Percentiles rank a stretch among this genome's conserved stretches.
These are phyloP conservation scores for Artibeus jamaicensis DNA, from an alignment of 2,797 vertebrate species.

Conservation along the genomic window DNA sequence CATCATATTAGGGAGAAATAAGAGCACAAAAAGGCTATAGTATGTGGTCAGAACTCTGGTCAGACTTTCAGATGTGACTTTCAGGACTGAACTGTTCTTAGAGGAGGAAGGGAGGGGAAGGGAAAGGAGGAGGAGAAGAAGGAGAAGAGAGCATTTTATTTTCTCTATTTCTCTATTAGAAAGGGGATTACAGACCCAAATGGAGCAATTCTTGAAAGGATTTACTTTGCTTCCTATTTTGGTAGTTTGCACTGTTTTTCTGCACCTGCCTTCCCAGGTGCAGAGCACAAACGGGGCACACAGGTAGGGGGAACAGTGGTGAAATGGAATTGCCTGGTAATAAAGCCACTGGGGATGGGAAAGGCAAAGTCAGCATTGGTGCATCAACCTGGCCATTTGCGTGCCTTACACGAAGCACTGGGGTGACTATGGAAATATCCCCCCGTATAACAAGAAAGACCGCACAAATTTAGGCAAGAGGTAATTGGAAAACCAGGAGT, in stretches of 20 bases:
- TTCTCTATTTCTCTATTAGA: background rate
- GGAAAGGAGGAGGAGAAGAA: too few relatives aligned
- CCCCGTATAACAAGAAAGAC: background rate
- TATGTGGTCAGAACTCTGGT: background rate
- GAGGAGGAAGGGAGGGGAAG: background rate
- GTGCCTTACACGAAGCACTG: background rate
- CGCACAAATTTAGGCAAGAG: background rate
- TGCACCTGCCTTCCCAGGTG: background rate
- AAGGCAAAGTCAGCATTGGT: background rate
- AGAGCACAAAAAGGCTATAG: background rate
- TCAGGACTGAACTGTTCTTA: background rate
- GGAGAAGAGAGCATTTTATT: background rate
- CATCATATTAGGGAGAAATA: background rate
- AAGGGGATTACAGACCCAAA: background rate
- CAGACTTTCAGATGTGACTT: background rate
- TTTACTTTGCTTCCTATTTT: background rate
- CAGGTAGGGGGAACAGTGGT: background rate
- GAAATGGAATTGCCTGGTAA: background rate
- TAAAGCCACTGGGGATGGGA: background rate
- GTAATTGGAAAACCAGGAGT: background rate
- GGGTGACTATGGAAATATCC: background rate
- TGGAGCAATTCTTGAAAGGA: background rate
- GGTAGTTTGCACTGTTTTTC: background rate
- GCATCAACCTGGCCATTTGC: background rate
- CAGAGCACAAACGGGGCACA: background rate